Percentiles rank a stretch among this genome's conserved stretches.
phyloP scores from a whole-genome alignment of 2,888 invertebrate genomes.

The Rhabditoides inermis region DNA sequence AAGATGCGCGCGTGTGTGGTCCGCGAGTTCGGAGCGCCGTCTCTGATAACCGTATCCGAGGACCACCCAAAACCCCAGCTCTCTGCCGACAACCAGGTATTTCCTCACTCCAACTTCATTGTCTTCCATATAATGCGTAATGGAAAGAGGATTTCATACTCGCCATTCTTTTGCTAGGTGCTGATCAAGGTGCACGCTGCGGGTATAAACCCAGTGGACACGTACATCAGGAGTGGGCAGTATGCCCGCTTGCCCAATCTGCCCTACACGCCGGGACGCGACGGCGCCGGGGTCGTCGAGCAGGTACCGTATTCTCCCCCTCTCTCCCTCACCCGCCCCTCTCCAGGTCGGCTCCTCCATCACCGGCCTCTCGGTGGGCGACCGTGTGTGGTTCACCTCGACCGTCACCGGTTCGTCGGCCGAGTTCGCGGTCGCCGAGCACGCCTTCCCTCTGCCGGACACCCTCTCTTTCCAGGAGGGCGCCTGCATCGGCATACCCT shows the following conservation, averaged over 20 bases:
- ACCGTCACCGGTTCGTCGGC: slow-evolving; percentile 55
- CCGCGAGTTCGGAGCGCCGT: slow-evolving; percentile 25
- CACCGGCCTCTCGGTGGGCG: slow-evolving; percentile 29
- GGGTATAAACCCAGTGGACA: slow-evolving; percentile 62
- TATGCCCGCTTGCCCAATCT: slow-evolving; percentile 55
- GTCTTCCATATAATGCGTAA: not conserved
- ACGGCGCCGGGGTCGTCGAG: slow-evolving; percentile 59
- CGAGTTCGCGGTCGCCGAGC: slow-evolving; percentile 55
- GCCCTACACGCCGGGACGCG: slow-evolving; percentile 59
- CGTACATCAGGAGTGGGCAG: slow-evolving; percentile 59
- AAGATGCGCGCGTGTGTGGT: slow-evolving; percentile 35
- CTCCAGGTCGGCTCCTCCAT: slow-evolving; percentile 28
- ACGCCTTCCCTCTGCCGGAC: slow-evolving; percentile 47
- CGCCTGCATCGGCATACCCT: slow-evolving; percentile 59
- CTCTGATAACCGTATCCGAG: slow-evolving; percentile 17
- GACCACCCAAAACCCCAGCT: slow-evolving; percentile 10
- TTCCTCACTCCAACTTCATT: not conserved
- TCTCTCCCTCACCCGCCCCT: not conserved
- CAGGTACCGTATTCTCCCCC: slow-evolving; percentile 51
- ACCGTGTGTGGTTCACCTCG: slow-evolving; percentile 43
- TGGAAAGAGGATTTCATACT: too few relatives aligned
- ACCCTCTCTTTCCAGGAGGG: slow-evolving; percentile 57
- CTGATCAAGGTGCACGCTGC: slow-evolving; percentile 57
- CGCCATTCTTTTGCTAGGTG: too few relatives aligned
- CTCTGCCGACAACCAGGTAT: slow-evolving; percentile 12